phyloP scores from a whole-genome alignment of 1,140 invertebrate species.

The Alviniconcha marisindica region DNA sequence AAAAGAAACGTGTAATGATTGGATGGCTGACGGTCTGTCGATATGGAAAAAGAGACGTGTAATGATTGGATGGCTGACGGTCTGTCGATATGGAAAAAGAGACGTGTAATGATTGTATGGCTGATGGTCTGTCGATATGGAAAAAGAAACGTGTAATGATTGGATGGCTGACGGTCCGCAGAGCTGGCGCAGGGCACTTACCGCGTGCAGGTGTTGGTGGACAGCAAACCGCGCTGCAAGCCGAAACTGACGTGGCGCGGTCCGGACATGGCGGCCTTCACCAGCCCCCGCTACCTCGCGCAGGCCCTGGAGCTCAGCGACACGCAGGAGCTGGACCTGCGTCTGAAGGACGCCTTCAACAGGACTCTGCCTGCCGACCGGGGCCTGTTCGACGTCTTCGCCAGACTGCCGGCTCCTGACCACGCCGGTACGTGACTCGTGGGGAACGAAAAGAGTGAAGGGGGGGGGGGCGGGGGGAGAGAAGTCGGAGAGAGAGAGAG shows the following conservation, averaged over 20 bases:
- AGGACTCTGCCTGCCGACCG: background rate
- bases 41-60: no score
- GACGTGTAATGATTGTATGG: no score
- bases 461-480: no score
- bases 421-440: background rate
- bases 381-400: background rate
- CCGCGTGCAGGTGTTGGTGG: slow-evolving; percentile 15
- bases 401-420: slow-evolving; percentile 39
- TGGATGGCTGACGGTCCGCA: no score
- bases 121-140: no score
- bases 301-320: slow-evolving; percentile 42
- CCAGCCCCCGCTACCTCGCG: slow-evolving; percentile 43
- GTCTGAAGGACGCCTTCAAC: slow-evolving; percentile 45
- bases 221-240: background rate
- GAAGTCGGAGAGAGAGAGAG: no score
- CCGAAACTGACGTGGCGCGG: background rate
- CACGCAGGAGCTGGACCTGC: slow-evolving; percentile 43
- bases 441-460: no score
- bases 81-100: no score
- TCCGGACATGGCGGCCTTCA: slow-evolving; percentile 25
- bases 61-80: no score
- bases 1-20: no score
- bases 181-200: background rate
- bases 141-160: no score
- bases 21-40: no score